Percentiles rank a stretch among this genome's conserved stretches.
These are phyloP conservation scores for Ameiurus melas DNA, from an alignment of 2,113 vertebrate genomes.

Conservation along the genomic window DNA sequence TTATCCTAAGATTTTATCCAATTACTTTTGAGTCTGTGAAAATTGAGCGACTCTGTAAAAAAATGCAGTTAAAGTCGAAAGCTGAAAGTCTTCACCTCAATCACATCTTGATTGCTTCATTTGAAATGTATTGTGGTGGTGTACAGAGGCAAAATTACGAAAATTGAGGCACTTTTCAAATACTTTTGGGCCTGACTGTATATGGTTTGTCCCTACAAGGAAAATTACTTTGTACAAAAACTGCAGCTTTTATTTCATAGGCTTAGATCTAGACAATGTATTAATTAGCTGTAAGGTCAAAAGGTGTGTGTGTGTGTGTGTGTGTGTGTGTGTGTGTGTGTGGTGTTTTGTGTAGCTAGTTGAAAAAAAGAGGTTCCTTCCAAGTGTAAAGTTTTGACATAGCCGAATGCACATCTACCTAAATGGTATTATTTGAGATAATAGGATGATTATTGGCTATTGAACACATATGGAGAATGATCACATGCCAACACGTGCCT, in stretches of 20 bases:
- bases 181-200: background rate
- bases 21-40: too few species aligned
- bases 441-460: constrained; percentile 50
- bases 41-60: too few species aligned
- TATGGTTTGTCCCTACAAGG: background rate
- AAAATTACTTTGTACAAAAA: background rate
- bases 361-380: background rate
- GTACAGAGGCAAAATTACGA: too few species aligned
- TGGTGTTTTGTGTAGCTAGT: background rate
- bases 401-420: constrained; percentile 28
- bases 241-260: background rate
- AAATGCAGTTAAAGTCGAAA: too few species aligned
- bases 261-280: background rate
- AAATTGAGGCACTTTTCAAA: too few species aligned
- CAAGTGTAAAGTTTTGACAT: constrained; percentile 27
- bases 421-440: constrained; percentile 47
- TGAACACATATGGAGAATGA: constrained; percentile 38
- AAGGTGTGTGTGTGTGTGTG: background rate
- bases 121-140: too few species aligned
- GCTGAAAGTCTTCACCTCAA: too few species aligned
- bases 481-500: constrained; percentile 45
- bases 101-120: too few species aligned
- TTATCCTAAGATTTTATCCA: too few species aligned
- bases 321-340: constrained; percentile 9
- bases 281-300: background rate